These are phyloP conservation scores for Scyliorhinus canicula DNA, from an alignment of 2,797 vertebrate genomes.

Conservation along the genomic window DNA sequence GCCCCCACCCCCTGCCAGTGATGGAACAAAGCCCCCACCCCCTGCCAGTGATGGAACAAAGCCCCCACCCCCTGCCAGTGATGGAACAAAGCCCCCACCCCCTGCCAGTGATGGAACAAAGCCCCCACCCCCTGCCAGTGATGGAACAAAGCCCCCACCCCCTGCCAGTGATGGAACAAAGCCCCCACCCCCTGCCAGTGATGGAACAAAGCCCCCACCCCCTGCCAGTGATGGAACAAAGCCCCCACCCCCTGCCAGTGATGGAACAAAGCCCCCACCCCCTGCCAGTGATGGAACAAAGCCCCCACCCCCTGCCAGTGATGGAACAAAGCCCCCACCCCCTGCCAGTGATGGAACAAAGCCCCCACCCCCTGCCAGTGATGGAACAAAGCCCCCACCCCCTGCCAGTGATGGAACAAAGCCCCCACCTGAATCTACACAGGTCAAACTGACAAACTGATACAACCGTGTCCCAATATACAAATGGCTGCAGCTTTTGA, in stretches of 20 bases:
- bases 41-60: no score
- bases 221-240: no score
- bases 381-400: no score
- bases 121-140: background rate
- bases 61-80: background rate
- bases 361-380: background rate
- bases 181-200: background rate
- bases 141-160: background rate
- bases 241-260: background rate
- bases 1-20: background rate
- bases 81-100: background rate
- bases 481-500: background rate
- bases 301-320: background rate
- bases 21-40: background rate
- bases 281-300: no score
- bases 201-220: background rate
- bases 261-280: background rate
- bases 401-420: no score
- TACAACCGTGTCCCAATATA: background rate
- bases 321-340: background rate
- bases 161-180: no score
- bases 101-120: no score
- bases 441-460: background rate
- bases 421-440: background rate
- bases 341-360: no score